Evolutionary conservation across 1,140 invertebrate genomes (phyloP).

Genomic region (Cydia pomonella): DNA sequence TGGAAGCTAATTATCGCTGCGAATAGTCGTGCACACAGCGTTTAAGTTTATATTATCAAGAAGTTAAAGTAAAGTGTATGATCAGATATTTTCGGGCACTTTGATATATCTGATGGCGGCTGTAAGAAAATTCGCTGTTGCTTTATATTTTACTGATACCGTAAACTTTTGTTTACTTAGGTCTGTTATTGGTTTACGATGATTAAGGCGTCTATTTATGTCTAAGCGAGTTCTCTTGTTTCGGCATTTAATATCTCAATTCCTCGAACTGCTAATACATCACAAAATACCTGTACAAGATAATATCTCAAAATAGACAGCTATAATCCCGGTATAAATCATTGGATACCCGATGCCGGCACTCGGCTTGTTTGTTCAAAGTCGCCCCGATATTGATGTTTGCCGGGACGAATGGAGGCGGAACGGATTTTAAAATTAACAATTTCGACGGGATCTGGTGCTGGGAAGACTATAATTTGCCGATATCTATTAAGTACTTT

Average conservation of each 20-base stretch:
- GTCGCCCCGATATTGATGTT: conserved; percentile 16
- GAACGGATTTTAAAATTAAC: background rate
- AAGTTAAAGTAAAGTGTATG: no score
- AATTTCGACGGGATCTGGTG: background rate
- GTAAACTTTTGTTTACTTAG: no score
- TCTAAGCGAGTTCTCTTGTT: background rate
- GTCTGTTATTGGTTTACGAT: no score
- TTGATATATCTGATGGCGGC: no score
- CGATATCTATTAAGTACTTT: background rate
- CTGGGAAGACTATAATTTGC: conserved; percentile 37
- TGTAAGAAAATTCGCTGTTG: no score
- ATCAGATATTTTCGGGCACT: no score
- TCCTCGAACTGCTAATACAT: background rate
- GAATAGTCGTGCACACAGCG: no score
- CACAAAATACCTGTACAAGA: background rate
- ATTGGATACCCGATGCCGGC: background rate
- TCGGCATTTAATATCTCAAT: background rate
- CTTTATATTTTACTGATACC: no score
- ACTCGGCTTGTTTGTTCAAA: background rate
- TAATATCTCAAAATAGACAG: conserved; percentile 5
- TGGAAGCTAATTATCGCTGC: no score
- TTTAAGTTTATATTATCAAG: no score
- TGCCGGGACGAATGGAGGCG: background rate
- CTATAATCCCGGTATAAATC: background rate
- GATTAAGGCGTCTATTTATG: no score